Base-by-base conservation (phyloP, 1,140 invertebrate species). In the Diorhabda carinulata region DNA sequence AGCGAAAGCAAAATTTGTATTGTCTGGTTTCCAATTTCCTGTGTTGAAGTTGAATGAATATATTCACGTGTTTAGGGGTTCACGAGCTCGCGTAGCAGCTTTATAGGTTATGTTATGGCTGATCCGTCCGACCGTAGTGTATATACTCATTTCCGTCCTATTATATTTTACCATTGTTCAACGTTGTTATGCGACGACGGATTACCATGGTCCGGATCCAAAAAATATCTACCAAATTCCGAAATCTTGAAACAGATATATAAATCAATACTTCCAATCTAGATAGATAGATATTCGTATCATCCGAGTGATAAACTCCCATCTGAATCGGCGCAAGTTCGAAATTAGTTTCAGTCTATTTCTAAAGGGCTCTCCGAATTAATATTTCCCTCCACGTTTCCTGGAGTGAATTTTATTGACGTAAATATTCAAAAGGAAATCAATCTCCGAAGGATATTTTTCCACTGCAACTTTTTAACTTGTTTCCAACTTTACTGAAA, bases 21-120 rank as follows among this genome's bases (percentile, higher is more conserved):
- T 72, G 71, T 70, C 69, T 68, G 71, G 71, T 70, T 72, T 72
- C 71, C 71, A 72, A 72, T 72, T 72, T 72, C 71, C 71, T 70
- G 64, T 70, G 63, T 60, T 67, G 70, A 72, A 72, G 64, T 61
- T 68, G 68, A 59, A 43, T 69, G 63, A 60, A 72, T 66, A 66
- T 60, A 56, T 60, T 43, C 52, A 45, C 66, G n/a, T 62, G 60
- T 62, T 64, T 62, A 63, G 60, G 40, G 57, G 40, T 43, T 63
- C 10, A 40, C 43, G 52, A 42, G 40, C 43, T 7, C 25, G 43
- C 9, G 10, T 43, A 40, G 25, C 66, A 10, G 66, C 60, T 57
- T 40, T 65, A 57, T 57, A n/a, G 56, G 43, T 25, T 25, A 25
- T 5, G 61, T 62, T 45, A 62, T 43, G 57, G 57, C 25, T 40